Evolutionary conservation across 2,113 vertebrate genomes (phyloP).

Genomic region (Nycticorax nycticorax): DNA sequence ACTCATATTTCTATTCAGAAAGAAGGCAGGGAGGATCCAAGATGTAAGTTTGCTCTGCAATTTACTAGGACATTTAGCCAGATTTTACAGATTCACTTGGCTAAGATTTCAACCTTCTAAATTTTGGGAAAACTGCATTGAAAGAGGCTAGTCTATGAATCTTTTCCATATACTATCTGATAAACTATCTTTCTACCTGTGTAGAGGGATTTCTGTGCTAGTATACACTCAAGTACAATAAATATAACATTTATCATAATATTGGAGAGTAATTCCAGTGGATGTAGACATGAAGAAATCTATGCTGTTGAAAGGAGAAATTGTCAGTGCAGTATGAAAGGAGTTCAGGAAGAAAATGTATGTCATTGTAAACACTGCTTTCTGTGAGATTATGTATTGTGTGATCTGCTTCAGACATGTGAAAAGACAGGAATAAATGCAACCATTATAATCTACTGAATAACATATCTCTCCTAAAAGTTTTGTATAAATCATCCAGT

Average conservation of each 20-base stretch:
- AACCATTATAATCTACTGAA: constrained; percentile 33
- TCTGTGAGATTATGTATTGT: constrained; percentile 36
- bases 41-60: not conserved
- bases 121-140: not conserved
- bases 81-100: not conserved
- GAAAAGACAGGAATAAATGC: constrained; percentile 54
- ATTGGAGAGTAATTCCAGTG: not conserved
- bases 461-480: not conserved
- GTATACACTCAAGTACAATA: not conserved
- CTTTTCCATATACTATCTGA: not conserved
- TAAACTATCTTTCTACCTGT: not conserved
- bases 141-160: not conserved
- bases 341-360: constrained; percentile 33
- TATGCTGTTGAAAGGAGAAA: constrained; percentile 39
- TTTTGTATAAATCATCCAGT: not conserved
- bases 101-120: not conserved
- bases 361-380: constrained; percentile 31
- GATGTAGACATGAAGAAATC: not conserved
- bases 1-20: not conserved
- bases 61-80: not conserved
- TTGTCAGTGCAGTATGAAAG: constrained; percentile 26
- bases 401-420: not conserved
- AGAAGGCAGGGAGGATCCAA: not conserved
- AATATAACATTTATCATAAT: constrained; percentile 27
- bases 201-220: not conserved